A percentile compares a stretch with the other conserved stretches of the same genome.
phyloP scores from a whole-genome alignment of 2,113 vertebrate genomes.

The Cygnus atratus region DNA sequence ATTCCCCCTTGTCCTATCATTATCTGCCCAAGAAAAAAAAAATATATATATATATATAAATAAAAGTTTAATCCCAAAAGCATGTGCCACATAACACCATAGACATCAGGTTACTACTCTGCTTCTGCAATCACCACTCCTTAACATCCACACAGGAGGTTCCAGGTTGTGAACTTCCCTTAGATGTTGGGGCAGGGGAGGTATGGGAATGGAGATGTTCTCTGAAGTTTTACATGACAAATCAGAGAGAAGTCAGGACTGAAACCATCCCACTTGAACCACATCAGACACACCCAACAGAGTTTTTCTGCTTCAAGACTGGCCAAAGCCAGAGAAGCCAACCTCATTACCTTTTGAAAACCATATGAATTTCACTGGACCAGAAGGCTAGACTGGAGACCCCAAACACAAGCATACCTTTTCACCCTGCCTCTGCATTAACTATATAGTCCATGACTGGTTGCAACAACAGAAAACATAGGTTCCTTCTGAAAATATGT shows the following conservation, averaged over 20 bases:
- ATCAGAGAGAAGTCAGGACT: background rate
- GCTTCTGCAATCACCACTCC: background rate
- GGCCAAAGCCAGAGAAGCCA: background rate
- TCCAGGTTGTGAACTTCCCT: background rate
- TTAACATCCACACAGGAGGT: background rate
- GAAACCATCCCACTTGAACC: background rate
- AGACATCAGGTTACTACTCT: background rate
- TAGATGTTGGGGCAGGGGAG: no score
- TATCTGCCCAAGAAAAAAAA: no score
- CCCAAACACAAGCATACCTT: background rate
- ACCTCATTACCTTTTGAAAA: background rate
- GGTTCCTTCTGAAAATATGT: background rate
- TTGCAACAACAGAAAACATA: background rate
- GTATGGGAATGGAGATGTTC: background rate
- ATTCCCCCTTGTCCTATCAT: no score
- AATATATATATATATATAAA: no score
- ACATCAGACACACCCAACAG: accelerated
- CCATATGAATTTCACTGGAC: accelerated
- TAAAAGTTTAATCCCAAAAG: background rate
- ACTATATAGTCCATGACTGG: accelerated
- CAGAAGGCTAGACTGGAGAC: background rate
- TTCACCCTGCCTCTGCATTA: background rate
- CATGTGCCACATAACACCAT: background rate
- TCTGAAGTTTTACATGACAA: background rate
- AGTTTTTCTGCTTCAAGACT: background rate